Conservation (phyloP, 2,113 vertebrate genomes). For the Bettongia penicillata region DNA sequence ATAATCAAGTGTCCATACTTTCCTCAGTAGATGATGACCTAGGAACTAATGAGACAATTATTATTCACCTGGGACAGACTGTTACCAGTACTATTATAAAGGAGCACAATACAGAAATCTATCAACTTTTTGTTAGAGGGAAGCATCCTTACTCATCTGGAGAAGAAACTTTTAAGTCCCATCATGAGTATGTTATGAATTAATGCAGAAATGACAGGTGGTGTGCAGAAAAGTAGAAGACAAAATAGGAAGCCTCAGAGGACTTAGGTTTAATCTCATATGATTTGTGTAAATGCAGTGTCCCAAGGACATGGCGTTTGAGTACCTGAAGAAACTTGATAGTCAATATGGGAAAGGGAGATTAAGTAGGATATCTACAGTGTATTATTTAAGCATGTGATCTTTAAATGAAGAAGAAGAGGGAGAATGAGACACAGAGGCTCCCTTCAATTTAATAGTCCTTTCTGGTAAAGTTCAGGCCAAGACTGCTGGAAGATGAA, state of each 20-base stretch:
- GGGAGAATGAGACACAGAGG: no score
- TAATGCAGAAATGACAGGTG: neutral
- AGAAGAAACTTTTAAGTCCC: neutral
- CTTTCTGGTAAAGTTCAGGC: neutral
- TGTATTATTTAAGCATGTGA: neutral
- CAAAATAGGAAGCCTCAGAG: neutral
- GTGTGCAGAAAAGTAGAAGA: neutral
- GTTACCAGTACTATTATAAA: no score
- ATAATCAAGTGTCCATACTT: no score
- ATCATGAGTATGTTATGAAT: neutral
- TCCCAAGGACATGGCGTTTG: neutral
- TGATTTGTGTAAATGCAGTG: neutral
- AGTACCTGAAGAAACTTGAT: neutral
- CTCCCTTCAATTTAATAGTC: no score
- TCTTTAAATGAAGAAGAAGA: no score
- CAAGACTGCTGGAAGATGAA: neutral
- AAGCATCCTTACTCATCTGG: no score
- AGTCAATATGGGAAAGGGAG: neutral
- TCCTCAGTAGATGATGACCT: no score
- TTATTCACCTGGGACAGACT: no score
- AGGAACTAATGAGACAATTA: no score
- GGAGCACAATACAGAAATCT: no score
- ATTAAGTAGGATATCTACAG: neutral
- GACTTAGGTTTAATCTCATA: neutral
- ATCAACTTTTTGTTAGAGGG: no score